Base-by-base conservation (phyloP, 1,140 invertebrate genomes). In the Diplogasteroides magnus region DNA sequence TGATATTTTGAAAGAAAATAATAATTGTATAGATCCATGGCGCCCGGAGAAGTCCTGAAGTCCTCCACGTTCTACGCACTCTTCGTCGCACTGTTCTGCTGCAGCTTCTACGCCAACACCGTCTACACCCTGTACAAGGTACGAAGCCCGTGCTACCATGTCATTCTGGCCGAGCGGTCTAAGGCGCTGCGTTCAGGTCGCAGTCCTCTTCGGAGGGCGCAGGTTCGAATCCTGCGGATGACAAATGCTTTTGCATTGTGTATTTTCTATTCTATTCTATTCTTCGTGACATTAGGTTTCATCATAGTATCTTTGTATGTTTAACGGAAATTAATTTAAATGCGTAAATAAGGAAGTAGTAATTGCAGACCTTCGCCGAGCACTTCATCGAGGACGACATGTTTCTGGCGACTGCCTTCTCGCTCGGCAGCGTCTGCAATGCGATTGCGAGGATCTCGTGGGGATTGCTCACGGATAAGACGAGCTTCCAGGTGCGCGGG, bases 121-220 rank as follows among this genome's bases (percentile, higher is more conserved):
- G 81, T 77, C 60, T 82, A 82, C 62, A 82, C 83, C 63, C 64
- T 80, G 14, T 80, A 81, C 26, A 77, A 77, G 73, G 67, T 78
- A 27, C 48, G 77, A 74, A 2, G 71, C 72, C 58, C 76, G 72
- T 1, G 72, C n/a, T n/a, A n/a, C n/a, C n/a, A n/a, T n/a, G n/a
- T n/a, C n/a, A n/a, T 89, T 88, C 90, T 91, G 90, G 90, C 90
- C 90, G 90, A 90, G 89, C 88, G 89, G 89, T 90, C 89, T 89
- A 91, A 91, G 89, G 90, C 90, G 90, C 89, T 91, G 89, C 89
- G 90, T 91, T 91, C 90, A 91, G 90, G 90, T 91, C 89, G 90
- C 89, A 91, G 90, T 91, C 89, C 77, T 71, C 77, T 80, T 81
- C 74, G 62, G 74, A 68, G 74, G 77, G 74, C 77, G 78, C 72